A percentile compares a stretch with the other conserved stretches of the same genome.
Evolutionary conservation across 2,113 vertebrate species (phyloP).

Genomic region (Sprattus sprattus): DNA sequence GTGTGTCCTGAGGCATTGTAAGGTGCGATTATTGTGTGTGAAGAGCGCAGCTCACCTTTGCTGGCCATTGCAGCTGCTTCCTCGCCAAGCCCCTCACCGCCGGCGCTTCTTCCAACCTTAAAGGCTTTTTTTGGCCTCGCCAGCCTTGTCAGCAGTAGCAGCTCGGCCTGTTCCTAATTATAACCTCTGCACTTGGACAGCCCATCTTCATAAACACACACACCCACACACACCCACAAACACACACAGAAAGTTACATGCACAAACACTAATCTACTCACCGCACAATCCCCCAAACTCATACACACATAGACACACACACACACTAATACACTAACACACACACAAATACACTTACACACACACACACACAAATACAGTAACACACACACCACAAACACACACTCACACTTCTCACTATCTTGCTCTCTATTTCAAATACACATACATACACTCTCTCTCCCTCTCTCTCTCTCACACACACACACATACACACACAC

Average conservation of each 20-base stretch:
- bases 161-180: conserved; percentile 71
- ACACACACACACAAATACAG: background rate
- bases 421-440: background rate
- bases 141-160: conserved; percentile 72
- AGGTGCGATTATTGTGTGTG: background rate
- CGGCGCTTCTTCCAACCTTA: conserved; percentile 46
- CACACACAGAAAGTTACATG: conserved; percentile 27
- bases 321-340: background rate
- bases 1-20: background rate
- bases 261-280: background rate
- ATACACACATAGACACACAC: background rate
- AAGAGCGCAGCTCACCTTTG: conserved; percentile 66
- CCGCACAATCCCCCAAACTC: background rate
- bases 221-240: conserved; percentile 14
- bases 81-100: conserved; percentile 52
- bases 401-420: background rate
- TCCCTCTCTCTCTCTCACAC: background rate
- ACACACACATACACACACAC: background rate
- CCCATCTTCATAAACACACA: conserved; percentile 57
- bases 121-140: conserved; percentile 73
- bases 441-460: background rate
- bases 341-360: background rate
- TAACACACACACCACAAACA: background rate
- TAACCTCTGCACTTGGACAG: conserved; percentile 70
- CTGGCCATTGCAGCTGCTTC: conserved; percentile 66